phyloP scores from a whole-genome alignment of 2,797 vertebrate genomes.

The Podargus strigoides region DNA sequence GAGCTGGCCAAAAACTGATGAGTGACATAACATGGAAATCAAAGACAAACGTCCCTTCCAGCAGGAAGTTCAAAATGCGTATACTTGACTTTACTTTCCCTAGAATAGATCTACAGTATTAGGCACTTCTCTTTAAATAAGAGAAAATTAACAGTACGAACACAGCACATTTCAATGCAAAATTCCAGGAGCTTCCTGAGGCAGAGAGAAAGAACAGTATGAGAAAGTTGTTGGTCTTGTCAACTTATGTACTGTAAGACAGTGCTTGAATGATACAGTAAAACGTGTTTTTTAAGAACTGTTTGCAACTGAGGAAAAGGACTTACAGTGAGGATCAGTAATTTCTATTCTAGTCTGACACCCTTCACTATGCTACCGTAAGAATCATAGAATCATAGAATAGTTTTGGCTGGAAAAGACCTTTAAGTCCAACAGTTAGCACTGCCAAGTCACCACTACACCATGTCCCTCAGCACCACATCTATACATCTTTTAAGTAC shows the following conservation, averaged over 20 bases:
- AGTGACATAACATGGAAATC: background rate
- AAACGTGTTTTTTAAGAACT: background rate
- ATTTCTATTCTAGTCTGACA: background rate
- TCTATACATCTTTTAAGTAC: no score
- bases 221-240: background rate
- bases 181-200: background rate
- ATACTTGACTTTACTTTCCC: background rate
- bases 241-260: background rate
- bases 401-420: no score
- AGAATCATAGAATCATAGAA: no score
- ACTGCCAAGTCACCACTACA: no score
- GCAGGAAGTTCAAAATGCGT: background rate
- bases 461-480: no score
- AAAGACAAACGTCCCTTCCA: background rate
- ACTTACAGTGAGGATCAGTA: accelerated
- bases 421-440: no score
- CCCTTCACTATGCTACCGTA: background rate
- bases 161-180: background rate
- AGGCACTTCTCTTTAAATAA: background rate
- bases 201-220: background rate
- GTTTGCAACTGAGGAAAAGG: background rate
- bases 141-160: background rate
- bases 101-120: background rate
- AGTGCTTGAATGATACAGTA: background rate
- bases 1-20: background rate